Base-by-base conservation (phyloP, 2,888 invertebrate genomes). In the Vanessa cardui region DNA sequence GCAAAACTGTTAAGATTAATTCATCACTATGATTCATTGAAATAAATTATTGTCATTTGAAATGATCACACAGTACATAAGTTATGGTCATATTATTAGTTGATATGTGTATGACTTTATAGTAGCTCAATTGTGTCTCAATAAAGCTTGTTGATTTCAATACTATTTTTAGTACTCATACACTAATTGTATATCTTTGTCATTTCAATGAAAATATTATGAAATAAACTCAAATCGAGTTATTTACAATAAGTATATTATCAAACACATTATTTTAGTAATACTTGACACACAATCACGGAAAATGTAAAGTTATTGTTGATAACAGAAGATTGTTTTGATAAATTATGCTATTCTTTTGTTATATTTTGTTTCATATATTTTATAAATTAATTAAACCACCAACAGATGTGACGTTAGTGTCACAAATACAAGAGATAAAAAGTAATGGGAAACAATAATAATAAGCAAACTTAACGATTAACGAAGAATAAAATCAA, bases 401-500 rank as follows among this genome's bases (percentile, higher is more conserved):
- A 31, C 16, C 0, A n/a, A 54, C 16, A 54, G 52, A 54, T 54
- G 52, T 26, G 26, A 6, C 15, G 15, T 31, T 6, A 16, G 26
- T 54, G 7, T 54, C 16, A 16, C 7, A 54, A 31, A 16, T 21
- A 15, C 12, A 21, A 15, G 52, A 31, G 12, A 31, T 26, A 31
- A 31, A 18, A 18, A 12, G 56, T 33, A 18, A 18, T n/a, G 12
- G n/a, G 18, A 18, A 56, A 56, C 16, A 6, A 56, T 18, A 33
- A 18, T 33, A 18, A 18, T 12, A 56, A 39, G 18, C 9, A 18
- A 18, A 33, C n/a, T 39, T 39, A 56, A 39, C 9, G 56, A 39
- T 39, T 33, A 50, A 52, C 9, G 6, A 31, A 9, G n/a, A 33
- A 65, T 60, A 60, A 68, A 59, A 45, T 39, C 7, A 64, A 58